Base-by-base conservation (phyloP, 2,888 invertebrate species). In the Drosophila antonietae region DNA sequence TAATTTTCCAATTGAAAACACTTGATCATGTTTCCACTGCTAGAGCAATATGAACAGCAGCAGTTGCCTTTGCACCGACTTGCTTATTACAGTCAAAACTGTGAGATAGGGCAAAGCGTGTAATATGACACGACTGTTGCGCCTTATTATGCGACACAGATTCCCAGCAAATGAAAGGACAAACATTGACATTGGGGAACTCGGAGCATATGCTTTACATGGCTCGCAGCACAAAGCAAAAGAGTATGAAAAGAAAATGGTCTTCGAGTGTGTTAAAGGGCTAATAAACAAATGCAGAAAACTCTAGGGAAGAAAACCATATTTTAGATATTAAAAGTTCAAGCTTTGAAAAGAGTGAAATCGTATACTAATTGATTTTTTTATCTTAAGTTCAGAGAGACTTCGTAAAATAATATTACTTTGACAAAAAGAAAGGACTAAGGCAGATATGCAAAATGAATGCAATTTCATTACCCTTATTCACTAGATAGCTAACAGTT, bases 1-100 rank as follows among this genome's bases (percentile, higher is more conserved):
- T 89, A 88, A 90, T 91, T 90, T 90, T 88, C 91, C 90, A 86
- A 89, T 83, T 88, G 91, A 89, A 88, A 87, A 88, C 81, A 87
- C 83, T 89, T 89, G 83, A 75, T 86, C 88, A 83, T 75, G 78
- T 82, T 83, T 63, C 75, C 52, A 57, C 53, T 52, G 68, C 64
- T 73, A 66, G 61, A 83, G 69, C 62, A 86, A 80, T 80, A 81
- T 23, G 33, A 49, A 6, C 23, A 14, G 28, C 28, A 51, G 58
- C 28, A 20, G n/a, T 58, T 35, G 43, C 43, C 15, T 57, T 2
- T 20, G 55, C 57, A 47, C 33, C 66, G 51, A 9, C 51, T 46
- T 52, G 55, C 53, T 57, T 78, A 74, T 73, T 56, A 49, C 51
- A 47, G 55, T n/a, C 41, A 18, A 39, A 57, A 10, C 57, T 12